These are phyloP conservation scores for Formica exsecta DNA, from an alignment of 1,140 invertebrate genomes.

Conservation along the genomic window DNA sequence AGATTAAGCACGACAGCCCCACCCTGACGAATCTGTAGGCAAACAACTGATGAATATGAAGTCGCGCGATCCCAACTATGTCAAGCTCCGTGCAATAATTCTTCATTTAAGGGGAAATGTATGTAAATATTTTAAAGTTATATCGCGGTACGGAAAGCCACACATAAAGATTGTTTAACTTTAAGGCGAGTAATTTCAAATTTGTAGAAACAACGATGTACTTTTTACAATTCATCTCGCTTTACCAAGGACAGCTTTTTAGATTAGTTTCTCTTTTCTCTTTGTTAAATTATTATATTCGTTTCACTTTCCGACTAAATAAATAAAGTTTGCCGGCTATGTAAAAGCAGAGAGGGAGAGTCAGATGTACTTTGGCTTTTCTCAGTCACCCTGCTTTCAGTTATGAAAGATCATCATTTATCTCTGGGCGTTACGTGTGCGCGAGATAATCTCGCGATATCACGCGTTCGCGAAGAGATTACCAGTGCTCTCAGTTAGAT, in stretches of 20 bases:
- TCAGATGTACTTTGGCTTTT: background rate
- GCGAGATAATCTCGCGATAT: conserved; percentile 14
- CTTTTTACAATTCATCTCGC: background rate
- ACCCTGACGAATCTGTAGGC: conserved; percentile 15
- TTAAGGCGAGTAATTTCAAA: background rate
- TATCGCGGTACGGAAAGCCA: background rate
- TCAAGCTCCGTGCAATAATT: conserved; percentile 14
- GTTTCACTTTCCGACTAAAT: background rate
- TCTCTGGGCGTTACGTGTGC: background rate
- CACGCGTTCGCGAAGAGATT: conserved; percentile 12
- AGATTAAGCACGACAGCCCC: conserved; percentile 54
- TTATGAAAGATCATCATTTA: conserved; percentile 8
- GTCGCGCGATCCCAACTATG: background rate
- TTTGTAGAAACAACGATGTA: background rate
- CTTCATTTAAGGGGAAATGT: background rate
- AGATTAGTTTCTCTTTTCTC: background rate
- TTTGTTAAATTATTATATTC: conserved; percentile 1
- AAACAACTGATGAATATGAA: conserved; percentile 54
- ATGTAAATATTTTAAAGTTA: conserved; percentile 7
- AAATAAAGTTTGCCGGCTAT: background rate
- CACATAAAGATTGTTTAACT: background rate
- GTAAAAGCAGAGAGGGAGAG: background rate
- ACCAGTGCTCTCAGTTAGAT: background rate
- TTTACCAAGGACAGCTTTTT: background rate
- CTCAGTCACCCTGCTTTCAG: background rate